phyloP scores from a whole-genome alignment of 2,797 vertebrate species.

The Alauda arvensis region DNA sequence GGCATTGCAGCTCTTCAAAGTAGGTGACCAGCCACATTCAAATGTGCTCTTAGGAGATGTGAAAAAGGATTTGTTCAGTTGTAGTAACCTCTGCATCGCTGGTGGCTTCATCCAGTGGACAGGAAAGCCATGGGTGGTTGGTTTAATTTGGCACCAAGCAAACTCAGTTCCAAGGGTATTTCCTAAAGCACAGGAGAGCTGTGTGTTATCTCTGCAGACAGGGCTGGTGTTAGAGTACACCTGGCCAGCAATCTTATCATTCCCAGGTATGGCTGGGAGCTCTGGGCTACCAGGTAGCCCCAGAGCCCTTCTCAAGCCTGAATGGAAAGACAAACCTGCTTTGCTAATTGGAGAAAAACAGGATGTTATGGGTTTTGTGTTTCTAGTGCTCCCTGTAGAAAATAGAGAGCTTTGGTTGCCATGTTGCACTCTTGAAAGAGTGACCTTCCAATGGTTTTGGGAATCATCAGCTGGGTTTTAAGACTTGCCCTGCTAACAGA shows the following conservation, averaged over 20 bases:
- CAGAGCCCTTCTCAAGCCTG: not conserved
- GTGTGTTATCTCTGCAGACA: not conserved
- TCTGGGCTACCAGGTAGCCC: not conserved
- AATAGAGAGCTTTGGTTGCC: not conserved
- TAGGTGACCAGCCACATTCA: not conserved
- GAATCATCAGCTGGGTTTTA: not conserved
- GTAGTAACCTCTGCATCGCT: not conserved
- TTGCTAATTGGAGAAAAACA: not conserved
- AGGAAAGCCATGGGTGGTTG: not conserved
- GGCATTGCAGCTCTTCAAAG: not conserved
- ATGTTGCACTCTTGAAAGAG: not conserved
- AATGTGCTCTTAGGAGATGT: not conserved
- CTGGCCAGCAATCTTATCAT: not conserved
- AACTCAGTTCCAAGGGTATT: not conserved
- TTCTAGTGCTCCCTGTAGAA: not conserved
- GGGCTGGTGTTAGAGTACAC: not conserved
- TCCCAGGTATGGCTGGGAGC: not conserved
- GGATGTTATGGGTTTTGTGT: rapidly evolving
- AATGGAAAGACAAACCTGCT: not conserved
- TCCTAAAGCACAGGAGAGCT: not conserved
- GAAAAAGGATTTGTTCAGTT: not conserved
- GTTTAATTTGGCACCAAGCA: not conserved
- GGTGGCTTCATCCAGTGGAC: not conserved
- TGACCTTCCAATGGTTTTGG: not conserved
- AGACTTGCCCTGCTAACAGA: not conserved